These are phyloP conservation scores for Acanthosepion pharaonis DNA, from an alignment of 2,888 invertebrate genomes.

Conservation along the genomic window DNA sequence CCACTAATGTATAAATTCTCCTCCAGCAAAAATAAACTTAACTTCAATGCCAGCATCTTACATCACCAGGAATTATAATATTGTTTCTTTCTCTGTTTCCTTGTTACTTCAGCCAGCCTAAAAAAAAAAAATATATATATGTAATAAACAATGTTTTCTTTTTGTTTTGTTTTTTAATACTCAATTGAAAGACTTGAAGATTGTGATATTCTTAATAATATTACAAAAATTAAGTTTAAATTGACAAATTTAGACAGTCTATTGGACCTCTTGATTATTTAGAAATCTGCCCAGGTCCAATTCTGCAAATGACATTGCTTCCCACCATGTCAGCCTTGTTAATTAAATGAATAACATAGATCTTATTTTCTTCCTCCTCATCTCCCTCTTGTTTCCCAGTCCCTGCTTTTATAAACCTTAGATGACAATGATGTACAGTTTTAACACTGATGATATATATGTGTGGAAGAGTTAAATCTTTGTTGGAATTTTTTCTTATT, in stretches of 20 bases:
- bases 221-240: background rate
- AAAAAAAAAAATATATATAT: background rate
- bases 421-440: background rate
- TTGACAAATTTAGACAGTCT: constrained; percentile 13
- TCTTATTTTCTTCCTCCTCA: background rate
- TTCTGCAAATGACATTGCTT: background rate
- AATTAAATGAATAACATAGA: constrained; percentile 15
- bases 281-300: background rate
- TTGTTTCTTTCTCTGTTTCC: background rate
- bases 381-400: background rate
- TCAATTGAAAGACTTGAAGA: background rate
- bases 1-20: background rate
- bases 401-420: background rate
- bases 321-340: background rate
- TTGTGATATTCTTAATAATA: constrained; percentile 13
- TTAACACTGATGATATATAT: background rate
- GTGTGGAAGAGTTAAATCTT: background rate
- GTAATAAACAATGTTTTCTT: background rate
- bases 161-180: background rate
- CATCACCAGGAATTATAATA: background rate
- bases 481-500: too few relatives aligned
- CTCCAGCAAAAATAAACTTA: background rate
- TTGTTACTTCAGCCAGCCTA: background rate
- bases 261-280: background rate
- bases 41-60: background rate